Evolutionary conservation across 1,140 invertebrate genomes (phyloP).

Genomic region (Zaprionus ornatus): DNA sequence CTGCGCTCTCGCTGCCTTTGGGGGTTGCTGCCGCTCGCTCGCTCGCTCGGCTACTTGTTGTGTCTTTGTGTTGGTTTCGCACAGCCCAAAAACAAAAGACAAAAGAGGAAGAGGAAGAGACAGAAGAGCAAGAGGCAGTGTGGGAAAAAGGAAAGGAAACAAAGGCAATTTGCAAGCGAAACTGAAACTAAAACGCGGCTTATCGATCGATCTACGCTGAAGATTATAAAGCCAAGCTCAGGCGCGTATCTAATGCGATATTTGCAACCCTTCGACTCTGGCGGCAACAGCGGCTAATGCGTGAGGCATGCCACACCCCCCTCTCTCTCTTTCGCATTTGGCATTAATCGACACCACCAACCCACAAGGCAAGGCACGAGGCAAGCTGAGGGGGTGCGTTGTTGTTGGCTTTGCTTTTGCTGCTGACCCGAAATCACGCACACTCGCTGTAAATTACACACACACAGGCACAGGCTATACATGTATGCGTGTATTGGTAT

Average conservation of each 20-base stretch:
- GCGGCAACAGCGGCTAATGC: neutral
- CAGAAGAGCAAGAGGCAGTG: neutral
- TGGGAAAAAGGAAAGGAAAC: neutral
- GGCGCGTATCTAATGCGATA: neutral
- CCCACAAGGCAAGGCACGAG: constrained; percentile 22
- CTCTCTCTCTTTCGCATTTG: neutral
- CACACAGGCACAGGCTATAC: constrained; percentile 21
- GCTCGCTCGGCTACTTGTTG: constrained; percentile 62
- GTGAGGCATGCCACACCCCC: neutral
- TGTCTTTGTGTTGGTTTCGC: constrained; percentile 64
- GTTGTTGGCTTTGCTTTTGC: constrained; percentile 44
- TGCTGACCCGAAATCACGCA: constrained; percentile 79
- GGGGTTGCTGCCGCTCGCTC: constrained; percentile 43
- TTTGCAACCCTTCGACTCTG: constrained; percentile 25
- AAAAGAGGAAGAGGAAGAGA: neutral
- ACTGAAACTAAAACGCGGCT: constrained; percentile 2
- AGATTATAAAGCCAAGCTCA: constrained; percentile 11
- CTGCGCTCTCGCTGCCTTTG: constrained; percentile 36
- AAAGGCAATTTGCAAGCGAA: neutral
- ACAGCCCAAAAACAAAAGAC: constrained; percentile 17
- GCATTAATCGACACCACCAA: constrained; percentile 43
- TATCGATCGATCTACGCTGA: constrained; percentile 38
- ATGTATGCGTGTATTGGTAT: neutral
- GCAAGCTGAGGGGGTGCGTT: constrained; percentile 37
- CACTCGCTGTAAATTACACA: constrained; percentile 81